These are phyloP conservation scores for Chloebia gouldiae DNA, from an alignment of 2,113 vertebrate species.

Conservation along the genomic window DNA sequence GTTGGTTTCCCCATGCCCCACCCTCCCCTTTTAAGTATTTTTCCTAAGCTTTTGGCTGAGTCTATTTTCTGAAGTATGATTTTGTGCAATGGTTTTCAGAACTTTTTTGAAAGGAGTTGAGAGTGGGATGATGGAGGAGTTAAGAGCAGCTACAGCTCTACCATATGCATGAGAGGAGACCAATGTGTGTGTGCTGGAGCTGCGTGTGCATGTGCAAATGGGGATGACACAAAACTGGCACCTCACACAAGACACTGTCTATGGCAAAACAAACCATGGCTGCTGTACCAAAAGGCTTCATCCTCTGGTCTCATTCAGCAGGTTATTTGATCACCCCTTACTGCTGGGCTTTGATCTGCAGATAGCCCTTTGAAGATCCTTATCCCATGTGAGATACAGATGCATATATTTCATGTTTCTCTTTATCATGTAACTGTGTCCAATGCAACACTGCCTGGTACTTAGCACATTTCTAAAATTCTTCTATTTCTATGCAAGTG, in stretches of 20 bases:
- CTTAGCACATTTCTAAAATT: neutral
- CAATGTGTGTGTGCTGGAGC: neutral
- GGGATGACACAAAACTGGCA: neutral
- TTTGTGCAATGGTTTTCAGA: neutral
- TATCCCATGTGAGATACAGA: neutral
- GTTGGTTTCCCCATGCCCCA: neutral
- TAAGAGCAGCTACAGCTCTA: neutral
- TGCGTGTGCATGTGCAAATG: rapidly evolving
- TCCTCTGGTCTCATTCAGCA: neutral
- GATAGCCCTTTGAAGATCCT: neutral
- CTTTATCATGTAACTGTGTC: neutral
- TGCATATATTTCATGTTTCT: neutral
- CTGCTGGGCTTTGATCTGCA: neutral
- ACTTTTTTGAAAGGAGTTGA: neutral
- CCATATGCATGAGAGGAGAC: neutral
- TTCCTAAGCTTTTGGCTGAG: neutral
- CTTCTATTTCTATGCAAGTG: neutral
- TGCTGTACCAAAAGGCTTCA: neutral
- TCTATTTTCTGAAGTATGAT: neutral
- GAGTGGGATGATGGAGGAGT: neutral
- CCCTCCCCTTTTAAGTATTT: neutral
- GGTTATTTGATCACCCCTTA: neutral
- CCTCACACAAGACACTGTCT: neutral
- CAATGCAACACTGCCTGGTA: neutral
- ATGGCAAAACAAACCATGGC: neutral